Evolutionary conservation across 2,113 vertebrate species (phyloP).

Genomic region (Procavia capensis): DNA sequence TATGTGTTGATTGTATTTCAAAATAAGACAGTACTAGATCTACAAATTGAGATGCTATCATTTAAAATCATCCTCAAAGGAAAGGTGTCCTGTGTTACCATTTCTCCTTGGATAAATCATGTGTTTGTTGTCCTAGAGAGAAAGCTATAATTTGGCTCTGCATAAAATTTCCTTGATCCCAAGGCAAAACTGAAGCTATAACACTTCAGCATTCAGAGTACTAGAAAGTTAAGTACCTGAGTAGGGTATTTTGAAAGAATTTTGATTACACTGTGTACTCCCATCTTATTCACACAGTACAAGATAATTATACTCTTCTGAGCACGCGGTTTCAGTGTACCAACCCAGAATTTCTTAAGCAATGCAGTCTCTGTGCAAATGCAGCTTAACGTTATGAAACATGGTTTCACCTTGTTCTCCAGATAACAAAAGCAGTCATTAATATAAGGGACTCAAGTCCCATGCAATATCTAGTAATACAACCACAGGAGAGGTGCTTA

Average conservation of each 20-base stretch:
- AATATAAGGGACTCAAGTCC: conserved; percentile 11
- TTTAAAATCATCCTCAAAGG: conserved; percentile 63
- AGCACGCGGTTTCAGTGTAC: neutral
- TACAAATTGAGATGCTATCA: conserved; percentile 50
- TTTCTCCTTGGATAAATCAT: conserved; percentile 64
- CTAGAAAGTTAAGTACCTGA: conserved; percentile 67
- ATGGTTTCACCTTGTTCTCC: conserved; percentile 3
- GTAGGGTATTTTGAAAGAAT: conserved; percentile 65
- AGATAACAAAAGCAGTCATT: conserved; percentile 25
- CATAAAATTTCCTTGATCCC: conserved; percentile 45
- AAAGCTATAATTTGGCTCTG: conserved; percentile 67
- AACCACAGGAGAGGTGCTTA: neutral
- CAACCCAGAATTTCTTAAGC: conserved; percentile 47
- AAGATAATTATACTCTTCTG: conserved; percentile 72
- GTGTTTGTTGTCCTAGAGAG: conserved; percentile 57
- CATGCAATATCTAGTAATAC: neutral
- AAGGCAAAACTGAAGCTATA: conserved; percentile 45
- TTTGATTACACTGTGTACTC: conserved; percentile 64
- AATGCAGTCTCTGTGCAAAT: neutral
- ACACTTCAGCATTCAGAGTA: conserved; percentile 52
- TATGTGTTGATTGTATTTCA: conserved; percentile 47
- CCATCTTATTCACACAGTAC: conserved; percentile 49
- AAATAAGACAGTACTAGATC: conserved; percentile 20
- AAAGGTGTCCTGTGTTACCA: conserved; percentile 45
- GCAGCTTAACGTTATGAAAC: conserved; percentile 2